These are phyloP conservation scores for Orientallactaga bullata DNA, from an alignment of 2,113 vertebrate genomes.

Conservation along the genomic window DNA sequence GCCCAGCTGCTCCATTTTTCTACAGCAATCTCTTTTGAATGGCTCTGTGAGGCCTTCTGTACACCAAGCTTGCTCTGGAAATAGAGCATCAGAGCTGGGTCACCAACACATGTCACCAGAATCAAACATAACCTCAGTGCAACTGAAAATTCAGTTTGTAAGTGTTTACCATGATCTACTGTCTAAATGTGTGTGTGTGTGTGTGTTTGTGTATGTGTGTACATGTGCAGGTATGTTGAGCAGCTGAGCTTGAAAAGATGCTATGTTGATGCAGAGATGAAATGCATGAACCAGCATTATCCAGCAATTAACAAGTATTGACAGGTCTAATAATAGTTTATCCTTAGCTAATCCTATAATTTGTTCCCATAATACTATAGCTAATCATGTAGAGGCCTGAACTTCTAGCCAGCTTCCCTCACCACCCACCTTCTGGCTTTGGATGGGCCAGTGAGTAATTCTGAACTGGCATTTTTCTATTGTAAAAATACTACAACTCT, in stretches of 20 bases:
- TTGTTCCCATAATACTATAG: constrained; percentile 37
- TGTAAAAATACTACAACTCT: constrained; percentile 47
- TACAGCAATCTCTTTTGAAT: neutral
- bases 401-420: constrained; percentile 22
- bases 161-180: neutral
- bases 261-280: neutral
- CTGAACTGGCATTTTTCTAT: neutral
- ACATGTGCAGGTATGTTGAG: neutral
- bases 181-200: neutral
- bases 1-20: neutral
- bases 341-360: constrained; percentile 74
- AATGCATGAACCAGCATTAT: constrained; percentile 24
- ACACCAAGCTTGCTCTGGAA: neutral
- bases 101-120: neutral
- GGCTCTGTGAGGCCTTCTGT: neutral
- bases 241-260: neutral
- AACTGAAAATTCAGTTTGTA: neutral
- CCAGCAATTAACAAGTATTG: constrained; percentile 66
- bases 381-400: constrained; percentile 32
- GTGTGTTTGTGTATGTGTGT: neutral
- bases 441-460: constrained; percentile 40
- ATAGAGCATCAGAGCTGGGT: neutral
- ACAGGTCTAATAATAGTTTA: constrained; percentile 75
- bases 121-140: neutral
- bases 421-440: constrained; percentile 15